Conservation (phyloP, 2,888 invertebrate species). For the Elysia crispata region DNA sequence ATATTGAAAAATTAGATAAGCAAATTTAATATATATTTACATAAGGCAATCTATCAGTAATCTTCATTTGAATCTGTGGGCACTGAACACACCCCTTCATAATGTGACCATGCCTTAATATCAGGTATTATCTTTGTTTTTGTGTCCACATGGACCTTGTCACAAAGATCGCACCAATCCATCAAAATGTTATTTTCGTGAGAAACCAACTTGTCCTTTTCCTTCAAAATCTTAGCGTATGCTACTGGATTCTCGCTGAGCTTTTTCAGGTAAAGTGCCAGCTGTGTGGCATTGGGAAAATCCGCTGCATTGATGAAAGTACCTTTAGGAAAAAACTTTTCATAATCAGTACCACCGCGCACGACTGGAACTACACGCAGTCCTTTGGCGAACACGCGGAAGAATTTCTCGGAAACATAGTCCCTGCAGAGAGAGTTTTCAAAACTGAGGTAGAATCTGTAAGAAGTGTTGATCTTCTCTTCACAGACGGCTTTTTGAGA, state of each 20-base stretch:
- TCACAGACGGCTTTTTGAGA: neutral
- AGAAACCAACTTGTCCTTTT: constrained; percentile 7
- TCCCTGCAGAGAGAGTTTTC: constrained; percentile 61
- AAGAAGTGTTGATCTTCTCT: constrained; percentile 11
- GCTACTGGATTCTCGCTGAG: constrained; percentile 23
- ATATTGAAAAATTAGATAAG: too few relatives aligned
- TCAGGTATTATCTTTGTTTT: neutral
- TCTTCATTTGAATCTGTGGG: too few relatives aligned
- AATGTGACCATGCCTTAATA: constrained; percentile 2
- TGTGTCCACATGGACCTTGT: neutral
- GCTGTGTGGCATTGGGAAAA: constrained; percentile 27
- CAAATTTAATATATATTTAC: too few relatives aligned
- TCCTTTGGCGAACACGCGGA: constrained; percentile 44
- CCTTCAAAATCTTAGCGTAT: constrained; percentile 36
- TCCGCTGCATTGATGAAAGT: constrained; percentile 45
- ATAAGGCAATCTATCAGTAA: too few relatives aligned
- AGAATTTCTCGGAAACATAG: constrained; percentile 62
- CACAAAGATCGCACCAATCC: neutral
- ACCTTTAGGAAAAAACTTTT: constrained; percentile 36
- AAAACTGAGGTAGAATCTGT: constrained; percentile 62
- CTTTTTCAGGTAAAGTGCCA: constrained; percentile 41
- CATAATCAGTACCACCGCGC: constrained; percentile 51
- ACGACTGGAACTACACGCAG: constrained; percentile 49
- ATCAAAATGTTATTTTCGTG: too few relatives aligned
- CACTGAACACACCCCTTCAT: neutral